phyloP scores from a whole-genome alignment of 2,888 invertebrate genomes.

The Oegoconia quadripuncta region DNA sequence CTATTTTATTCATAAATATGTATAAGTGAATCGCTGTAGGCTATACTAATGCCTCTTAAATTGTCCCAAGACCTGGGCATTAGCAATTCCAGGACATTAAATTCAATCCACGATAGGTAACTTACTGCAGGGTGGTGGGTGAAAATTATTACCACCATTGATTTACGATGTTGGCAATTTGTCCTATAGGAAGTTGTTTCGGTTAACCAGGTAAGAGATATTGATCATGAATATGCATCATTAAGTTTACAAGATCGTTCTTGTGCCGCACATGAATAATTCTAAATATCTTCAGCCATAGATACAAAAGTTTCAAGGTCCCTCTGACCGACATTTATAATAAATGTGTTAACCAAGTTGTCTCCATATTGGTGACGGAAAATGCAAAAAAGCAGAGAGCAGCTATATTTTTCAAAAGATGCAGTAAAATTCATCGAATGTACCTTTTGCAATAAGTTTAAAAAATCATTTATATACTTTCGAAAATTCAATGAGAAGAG shows the following conservation, averaged over 20 bases:
- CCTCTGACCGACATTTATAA: too few species aligned
- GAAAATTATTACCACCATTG: constrained; percentile 45
- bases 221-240: constrained; percentile 25
- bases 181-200: constrained; percentile 49
- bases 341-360: too few species aligned
- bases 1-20: constrained; percentile 65
- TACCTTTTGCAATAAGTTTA: too few species aligned
- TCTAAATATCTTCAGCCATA: constrained; percentile 1
- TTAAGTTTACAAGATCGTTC: constrained; percentile 18
- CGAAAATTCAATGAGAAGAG: too few species aligned
- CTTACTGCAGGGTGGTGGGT: constrained; percentile 38
- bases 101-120: constrained; percentile 54
- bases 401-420: too few species aligned
- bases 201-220: constrained; percentile 29
- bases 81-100: constrained; percentile 53
- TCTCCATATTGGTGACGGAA: too few species aligned
- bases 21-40: constrained; percentile 54
- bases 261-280: constrained; percentile 17
- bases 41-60: constrained; percentile 58
- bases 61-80: constrained; percentile 49
- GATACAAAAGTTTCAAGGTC: too few species aligned
- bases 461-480: too few species aligned
- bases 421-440: too few species aligned
- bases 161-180: constrained; percentile 57
- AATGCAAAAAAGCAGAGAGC: too few species aligned